Percentiles rank a stretch among this genome's conserved stretches.
phyloP scores from a whole-genome alignment of 2,797 vertebrate species.

The Alcedo atthis region DNA sequence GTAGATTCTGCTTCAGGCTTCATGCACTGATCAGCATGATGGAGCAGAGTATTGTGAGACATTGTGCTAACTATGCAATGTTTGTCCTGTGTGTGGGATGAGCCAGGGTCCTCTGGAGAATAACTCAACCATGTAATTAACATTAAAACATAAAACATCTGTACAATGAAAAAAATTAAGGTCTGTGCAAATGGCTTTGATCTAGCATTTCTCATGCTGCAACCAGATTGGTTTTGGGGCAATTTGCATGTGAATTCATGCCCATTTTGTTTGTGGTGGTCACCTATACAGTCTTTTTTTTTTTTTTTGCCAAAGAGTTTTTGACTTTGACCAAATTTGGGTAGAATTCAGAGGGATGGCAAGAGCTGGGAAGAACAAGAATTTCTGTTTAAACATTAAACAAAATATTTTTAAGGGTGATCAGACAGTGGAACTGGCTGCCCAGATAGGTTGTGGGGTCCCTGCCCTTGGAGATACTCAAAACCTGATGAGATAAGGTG shows the following conservation, averaged over 20 bases:
- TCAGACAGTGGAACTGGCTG: background rate
- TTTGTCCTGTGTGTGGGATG: background rate
- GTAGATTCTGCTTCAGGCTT: conserved; percentile 39
- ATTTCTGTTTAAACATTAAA: background rate
- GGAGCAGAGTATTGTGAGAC: background rate
- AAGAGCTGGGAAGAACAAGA: background rate
- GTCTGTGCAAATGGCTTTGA: background rate
- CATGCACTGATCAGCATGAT: background rate
- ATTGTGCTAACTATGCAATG: background rate
- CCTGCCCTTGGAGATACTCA: background rate
- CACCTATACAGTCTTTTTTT: background rate
- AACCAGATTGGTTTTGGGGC: background rate
- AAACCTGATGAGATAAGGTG: background rate
- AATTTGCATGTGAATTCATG: background rate
- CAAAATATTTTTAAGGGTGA: background rate
- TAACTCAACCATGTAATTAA: background rate
- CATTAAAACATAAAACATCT: background rate
- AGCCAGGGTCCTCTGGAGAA: background rate
- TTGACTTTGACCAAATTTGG: background rate
- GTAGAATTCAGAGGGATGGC: background rate
- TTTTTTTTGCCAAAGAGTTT: background rate
- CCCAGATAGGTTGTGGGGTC: background rate
- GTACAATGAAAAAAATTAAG: background rate
- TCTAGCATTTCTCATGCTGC: background rate
- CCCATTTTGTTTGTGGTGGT: background rate